A percentile compares a stretch with the other conserved stretches of the same genome.
These are phyloP conservation scores for Priocnemis perturbator DNA, from an alignment of 2,888 invertebrate species.

Conservation along the genomic window DNA sequence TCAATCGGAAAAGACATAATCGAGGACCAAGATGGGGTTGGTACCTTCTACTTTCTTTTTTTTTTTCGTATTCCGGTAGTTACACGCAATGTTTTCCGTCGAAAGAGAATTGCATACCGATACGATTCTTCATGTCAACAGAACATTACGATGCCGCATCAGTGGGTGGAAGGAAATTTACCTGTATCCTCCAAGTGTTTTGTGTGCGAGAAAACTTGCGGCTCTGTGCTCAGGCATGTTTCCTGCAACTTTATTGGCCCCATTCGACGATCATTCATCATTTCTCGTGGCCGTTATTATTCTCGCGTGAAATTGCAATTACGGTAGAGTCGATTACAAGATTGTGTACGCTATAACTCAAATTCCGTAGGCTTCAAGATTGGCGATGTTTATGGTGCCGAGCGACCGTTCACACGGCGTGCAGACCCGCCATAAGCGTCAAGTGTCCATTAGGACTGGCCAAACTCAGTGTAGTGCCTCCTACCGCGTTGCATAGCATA, in stretches of 20 bases:
- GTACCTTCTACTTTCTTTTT: slow-evolving; percentile 58
- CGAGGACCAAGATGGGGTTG: slow-evolving; percentile 93
- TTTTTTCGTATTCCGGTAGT: neutral
- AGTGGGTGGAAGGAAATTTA: slow-evolving; percentile 98
- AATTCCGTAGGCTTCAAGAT: slow-evolving; percentile 86
- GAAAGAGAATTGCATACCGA: neutral
- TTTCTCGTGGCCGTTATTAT: too few species aligned
- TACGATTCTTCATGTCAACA: slow-evolving; percentile 69
- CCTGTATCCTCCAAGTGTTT: slow-evolving; percentile 95
- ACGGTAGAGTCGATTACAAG: too few species aligned
- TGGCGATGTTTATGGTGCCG: slow-evolving; percentile 98
- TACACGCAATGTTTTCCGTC: neutral
- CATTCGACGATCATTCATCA: too few species aligned
- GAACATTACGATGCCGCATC: slow-evolving; percentile 96
- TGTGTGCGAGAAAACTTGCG: slow-evolving; percentile 97
- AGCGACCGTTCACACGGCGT: slow-evolving; percentile 92
- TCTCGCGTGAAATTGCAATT: too few species aligned
- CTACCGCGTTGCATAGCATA: slow-evolving; percentile 93
- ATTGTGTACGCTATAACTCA: slow-evolving; percentile 13
- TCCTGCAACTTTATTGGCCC: neutral
- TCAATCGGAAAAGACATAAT: slow-evolving; percentile 96
- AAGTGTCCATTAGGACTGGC: slow-evolving; percentile 92
- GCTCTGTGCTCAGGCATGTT: slow-evolving; percentile 90
- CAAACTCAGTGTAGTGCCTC: slow-evolving; percentile 95
- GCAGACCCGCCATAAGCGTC: slow-evolving; percentile 86